These are phyloP conservation scores for Aplocera efformata DNA, from an alignment of 2,888 invertebrate species.

Conservation along the genomic window DNA sequence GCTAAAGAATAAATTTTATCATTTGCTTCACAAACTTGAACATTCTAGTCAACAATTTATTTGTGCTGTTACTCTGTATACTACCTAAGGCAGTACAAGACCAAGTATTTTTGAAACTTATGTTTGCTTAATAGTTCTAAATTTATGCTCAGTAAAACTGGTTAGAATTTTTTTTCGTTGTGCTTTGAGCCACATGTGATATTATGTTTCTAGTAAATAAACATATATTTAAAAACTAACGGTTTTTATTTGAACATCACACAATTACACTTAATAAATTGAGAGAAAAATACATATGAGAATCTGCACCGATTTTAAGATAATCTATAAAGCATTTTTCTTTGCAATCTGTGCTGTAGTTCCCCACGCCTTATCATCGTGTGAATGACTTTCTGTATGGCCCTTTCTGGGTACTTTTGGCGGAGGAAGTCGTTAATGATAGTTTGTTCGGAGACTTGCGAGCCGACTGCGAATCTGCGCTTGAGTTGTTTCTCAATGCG, in stretches of 20 bases:
- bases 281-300: not conserved
- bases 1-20: constrained; percentile 12
- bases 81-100: not conserved
- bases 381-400: constrained; percentile 94
- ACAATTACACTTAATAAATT: not conserved
- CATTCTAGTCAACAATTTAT: constrained; percentile 43
- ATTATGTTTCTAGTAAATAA: constrained; percentile 24
- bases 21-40: constrained; percentile 8
- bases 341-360: constrained; percentile 96
- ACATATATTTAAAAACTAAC: constrained; percentile 17
- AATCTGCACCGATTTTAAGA: constrained; percentile 75
- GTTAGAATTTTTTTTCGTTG: constrained; percentile 21
- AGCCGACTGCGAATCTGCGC: constrained; percentile 95
- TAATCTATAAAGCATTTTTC: constrained; percentile 97
- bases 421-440: constrained; percentile 93
- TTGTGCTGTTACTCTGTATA: constrained; percentile 10
- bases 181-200: constrained; percentile 23
- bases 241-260: constrained; percentile 17
- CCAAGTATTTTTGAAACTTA: constrained; percentile 6
- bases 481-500: constrained; percentile 97
- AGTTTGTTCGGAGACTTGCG: constrained; percentile 96
- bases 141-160: constrained; percentile 41
- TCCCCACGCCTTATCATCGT: constrained; percentile 98
- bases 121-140: constrained; percentile 9
- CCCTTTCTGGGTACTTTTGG: constrained; percentile 92